Percentiles rank a stretch among this genome's conserved stretches.
These are phyloP conservation scores for Plumapathes pennacea DNA, from an alignment of 92 coral and sea anemone species.

Conservation along the genomic window DNA sequence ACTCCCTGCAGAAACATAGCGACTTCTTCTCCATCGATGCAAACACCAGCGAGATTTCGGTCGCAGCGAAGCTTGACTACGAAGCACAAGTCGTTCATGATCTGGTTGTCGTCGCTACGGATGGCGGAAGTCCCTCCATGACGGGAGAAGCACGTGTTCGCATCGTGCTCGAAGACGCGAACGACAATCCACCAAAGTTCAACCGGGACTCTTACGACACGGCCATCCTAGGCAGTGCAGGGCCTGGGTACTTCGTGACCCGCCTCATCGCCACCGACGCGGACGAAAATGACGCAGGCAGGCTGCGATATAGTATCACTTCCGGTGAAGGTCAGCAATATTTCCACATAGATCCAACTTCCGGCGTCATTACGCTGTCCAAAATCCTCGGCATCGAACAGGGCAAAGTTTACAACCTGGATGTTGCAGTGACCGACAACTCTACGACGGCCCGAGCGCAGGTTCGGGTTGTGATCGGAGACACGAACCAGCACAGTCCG, in stretches of 20 bases:
- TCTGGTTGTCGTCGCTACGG: conserved; percentile 68
- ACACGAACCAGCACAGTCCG: conserved; percentile 91
- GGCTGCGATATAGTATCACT: conserved; percentile 64
- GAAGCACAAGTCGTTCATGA: conserved; percentile 78
- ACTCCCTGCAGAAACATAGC: conserved; percentile 60
- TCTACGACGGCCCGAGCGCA: conserved; percentile 57
- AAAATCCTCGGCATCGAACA: conserved; percentile 71
- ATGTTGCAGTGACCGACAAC: conserved; percentile 78
- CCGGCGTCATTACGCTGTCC: conserved; percentile 91
- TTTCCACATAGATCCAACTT: conserved; percentile 64
- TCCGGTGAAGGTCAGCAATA: conserved; percentile 72
- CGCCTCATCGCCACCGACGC: conserved; percentile 91
- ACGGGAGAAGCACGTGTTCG: conserved; percentile 88
- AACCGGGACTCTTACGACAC: conserved; percentile 80
- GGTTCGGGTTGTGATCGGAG: conserved; percentile 89
- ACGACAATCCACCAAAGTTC: conserved; percentile 90
- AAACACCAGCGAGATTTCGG: conserved; percentile 60
- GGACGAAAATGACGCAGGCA: conserved; percentile 76
- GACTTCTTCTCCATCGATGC: conserved; percentile 59
- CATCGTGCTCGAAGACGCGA: conserved; percentile 79
- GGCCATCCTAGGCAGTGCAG: conserved; percentile 86
- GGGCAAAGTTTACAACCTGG: conserved; percentile 79
- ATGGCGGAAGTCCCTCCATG: conserved; percentile 85
- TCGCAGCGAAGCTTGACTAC: conserved; percentile 76
- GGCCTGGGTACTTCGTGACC: conserved; percentile 95